Evolutionary conservation across 2,888 invertebrate genomes (phyloP), one percentile per base, ranked within the genome.

Genomic region (Agrotis clavis): DNA sequence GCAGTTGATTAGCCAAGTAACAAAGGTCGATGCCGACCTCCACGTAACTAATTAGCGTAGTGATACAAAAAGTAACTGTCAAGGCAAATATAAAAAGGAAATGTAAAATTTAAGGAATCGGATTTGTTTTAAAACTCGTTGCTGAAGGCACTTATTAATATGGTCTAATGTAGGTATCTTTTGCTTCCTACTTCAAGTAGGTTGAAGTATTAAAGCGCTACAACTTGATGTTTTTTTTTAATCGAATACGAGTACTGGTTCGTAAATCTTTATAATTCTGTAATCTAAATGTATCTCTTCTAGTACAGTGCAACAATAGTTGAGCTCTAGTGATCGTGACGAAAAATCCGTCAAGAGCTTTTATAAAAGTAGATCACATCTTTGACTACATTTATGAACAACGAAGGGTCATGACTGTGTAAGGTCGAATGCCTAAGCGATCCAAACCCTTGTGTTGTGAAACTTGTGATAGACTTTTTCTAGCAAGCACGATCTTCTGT

Each of bases 1-100:
- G 89, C 95, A 94, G 93, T 94, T 95, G 95, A 93, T 92, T 92
- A 94, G 86, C 80, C 94, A 95, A 89, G 93, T 94, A 94, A 92
- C 87, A 93, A 94, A 95, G 93, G 94, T 90, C 92, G 85, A 75
- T 70, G 47, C 63, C 84, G 89, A 87, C 89, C 92, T 91, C 88
- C 86, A 82, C 83, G 73, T 87, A 79, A 81, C 79, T 93, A 94
- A 94, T 94, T 91, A 92, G 84, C 84, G 86, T 87, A 71, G 75
- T 69, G 60, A 79, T 77, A 89, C 85, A 93, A 93, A 92, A 94
- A 92, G 88, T 89, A 85, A 88, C 79, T 85, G 89, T 91, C 94
- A 94, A 94, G 94, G 95, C 84, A 86, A 90, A 84, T 79, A 86
- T 47, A 86, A 89, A 41, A 89, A 87, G 89, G 87, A 90, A 90